Evolutionary conservation across 1,140 invertebrate genomes (phyloP), one percentile per base, ranked within the genome.

Genomic region (Drosophila bipectinata): DNA sequence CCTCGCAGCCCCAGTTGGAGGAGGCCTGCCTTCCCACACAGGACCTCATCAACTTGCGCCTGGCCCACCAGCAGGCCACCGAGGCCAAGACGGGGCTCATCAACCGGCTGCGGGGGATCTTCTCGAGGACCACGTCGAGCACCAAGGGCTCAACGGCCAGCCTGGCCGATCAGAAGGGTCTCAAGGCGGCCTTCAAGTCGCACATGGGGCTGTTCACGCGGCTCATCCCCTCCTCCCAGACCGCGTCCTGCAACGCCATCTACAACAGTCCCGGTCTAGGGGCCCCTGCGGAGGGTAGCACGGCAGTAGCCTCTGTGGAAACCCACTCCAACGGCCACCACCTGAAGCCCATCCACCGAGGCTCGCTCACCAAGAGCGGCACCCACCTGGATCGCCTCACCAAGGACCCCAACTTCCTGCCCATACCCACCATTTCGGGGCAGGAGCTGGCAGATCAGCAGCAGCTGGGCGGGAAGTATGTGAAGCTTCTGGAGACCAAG

Each of bases 131-230:
- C 15, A 49, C 87, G 3, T 90, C 88, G 18, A 91, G 90, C 56
- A 91, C 90, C 62, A 91, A 91, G 51, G 88, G 90, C 45, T 91
- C 90, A 49, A 94, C 94, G 0, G 94, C 94, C 48, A 95, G 94
- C 4, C 93, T 95, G 80, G 93, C 94, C 0, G 93, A 93, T 14
- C 91, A 93, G 78, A 91, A 89, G 57, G 94, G 95, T 26, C 94
- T 96, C 7, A 95, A 95, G 37, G 94, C 95, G 7, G 95, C 95
- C 26, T 91, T 96, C 15, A 94, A 93, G 84, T 93, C 94, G 54
- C 95, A 96, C 78, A 95, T 96, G 87, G 95, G 94, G 1, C 94
- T 95, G 87, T 94, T 96, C 21, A 94, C 95, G 26, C 94, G 94
- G 15, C 91, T 96, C 7, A 94, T 96, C 48, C 95, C 95, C 14